phyloP scores from a whole-genome alignment of 2,113 vertebrate species.

The Bungarus multicinctus region DNA sequence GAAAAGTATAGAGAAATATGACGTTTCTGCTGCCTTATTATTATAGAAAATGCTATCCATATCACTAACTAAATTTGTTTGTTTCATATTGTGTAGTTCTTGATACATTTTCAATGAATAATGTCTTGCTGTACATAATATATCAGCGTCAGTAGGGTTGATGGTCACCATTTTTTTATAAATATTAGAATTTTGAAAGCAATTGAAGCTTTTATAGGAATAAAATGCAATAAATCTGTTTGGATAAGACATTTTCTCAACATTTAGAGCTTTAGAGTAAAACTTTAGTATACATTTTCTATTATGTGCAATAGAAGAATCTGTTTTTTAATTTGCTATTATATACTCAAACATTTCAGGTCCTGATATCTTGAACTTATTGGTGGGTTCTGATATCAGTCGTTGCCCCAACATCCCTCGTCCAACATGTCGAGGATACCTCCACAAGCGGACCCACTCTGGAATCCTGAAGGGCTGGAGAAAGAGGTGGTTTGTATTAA shows the following conservation, averaged over 20 bases:
- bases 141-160: not conserved
- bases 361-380: constrained; percentile 81
- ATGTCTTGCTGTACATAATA: not conserved
- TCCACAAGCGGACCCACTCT: constrained; percentile 86
- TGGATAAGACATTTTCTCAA: not conserved
- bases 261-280: not conserved
- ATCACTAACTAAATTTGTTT: not conserved
- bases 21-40: not conserved
- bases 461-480: constrained; percentile 89
- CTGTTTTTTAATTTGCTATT: not conserved
- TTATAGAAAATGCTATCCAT: not conserved
- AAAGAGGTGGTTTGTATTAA: constrained; percentile 91
- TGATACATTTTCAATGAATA: not conserved
- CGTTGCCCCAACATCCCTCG: constrained; percentile 80
- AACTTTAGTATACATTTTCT: not conserved
- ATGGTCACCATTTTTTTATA: not conserved
- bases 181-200: not conserved
- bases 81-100: not conserved
- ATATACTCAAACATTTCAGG: constrained; percentile 64
- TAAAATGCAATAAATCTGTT: not conserved
- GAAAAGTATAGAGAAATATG: not conserved
- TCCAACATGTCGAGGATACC: constrained; percentile 84
- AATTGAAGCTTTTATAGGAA: not conserved
- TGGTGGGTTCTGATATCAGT: constrained; percentile 87
- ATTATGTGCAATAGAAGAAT: not conserved